Evolutionary conservation across 2,113 vertebrate genomes (phyloP).

Genomic region (Desmodus rotundus): DNA sequence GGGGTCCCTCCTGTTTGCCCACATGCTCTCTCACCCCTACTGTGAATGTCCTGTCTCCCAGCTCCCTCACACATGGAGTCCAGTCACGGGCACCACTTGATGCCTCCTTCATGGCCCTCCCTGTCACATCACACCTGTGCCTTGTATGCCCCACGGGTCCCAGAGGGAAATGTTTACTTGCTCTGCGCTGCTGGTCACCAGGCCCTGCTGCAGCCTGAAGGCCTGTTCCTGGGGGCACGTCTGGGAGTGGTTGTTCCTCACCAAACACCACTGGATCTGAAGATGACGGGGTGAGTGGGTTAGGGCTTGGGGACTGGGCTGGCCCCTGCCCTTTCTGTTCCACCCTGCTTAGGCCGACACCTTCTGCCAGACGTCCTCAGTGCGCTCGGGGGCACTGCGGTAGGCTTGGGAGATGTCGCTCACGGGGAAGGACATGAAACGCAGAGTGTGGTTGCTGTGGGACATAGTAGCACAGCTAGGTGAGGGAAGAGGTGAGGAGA

Average conservation of each 20-base stretch:
- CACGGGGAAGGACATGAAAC: slow-evolving; percentile 93
- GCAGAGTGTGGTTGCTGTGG: slow-evolving; percentile 90
- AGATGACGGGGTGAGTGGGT: neutral
- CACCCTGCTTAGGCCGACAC: slow-evolving; percentile 70
- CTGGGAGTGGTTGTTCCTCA: slow-evolving; percentile 92
- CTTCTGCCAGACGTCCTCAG: slow-evolving; percentile 90
- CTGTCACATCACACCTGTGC: neutral
- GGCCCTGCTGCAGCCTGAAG: slow-evolving; percentile 91
- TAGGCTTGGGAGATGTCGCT: slow-evolving; percentile 90
- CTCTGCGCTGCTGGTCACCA: slow-evolving; percentile 92
- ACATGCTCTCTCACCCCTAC: neutral
- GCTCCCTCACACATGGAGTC: neutral
- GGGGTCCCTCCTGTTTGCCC: neutral
- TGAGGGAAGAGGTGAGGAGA: neutral
- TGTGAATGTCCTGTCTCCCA: neutral
- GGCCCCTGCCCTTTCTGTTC: neutral
- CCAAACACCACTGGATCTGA: slow-evolving; percentile 91
- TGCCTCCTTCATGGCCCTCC: neutral
- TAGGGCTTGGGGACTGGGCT: neutral
- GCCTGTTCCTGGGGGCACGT: slow-evolving; percentile 91
- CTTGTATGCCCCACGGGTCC: neutral
- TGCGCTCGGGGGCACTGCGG: slow-evolving; percentile 88
- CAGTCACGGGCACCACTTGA: neutral
- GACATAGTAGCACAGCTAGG: neutral
- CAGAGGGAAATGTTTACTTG: slow-evolving; percentile 81